Evolutionary conservation across 2,113 vertebrate species (phyloP).

Genomic region (Sterna hirundo): DNA sequence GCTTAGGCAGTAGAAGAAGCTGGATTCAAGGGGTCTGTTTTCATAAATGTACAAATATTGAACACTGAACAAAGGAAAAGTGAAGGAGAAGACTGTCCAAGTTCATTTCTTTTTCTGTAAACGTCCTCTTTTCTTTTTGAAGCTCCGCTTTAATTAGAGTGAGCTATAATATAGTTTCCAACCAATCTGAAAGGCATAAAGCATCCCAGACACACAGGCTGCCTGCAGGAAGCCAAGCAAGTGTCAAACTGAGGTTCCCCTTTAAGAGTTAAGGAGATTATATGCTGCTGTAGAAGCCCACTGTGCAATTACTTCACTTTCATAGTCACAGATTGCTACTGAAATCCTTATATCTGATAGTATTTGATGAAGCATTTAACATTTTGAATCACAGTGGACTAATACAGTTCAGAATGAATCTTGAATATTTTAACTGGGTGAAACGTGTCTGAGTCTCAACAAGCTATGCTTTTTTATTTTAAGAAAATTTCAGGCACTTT

Average conservation of each 20-base stretch:
- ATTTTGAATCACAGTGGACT: neutral
- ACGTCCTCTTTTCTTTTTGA: neutral
- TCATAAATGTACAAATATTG: neutral
- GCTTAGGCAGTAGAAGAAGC: neutral
- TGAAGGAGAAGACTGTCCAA: neutral
- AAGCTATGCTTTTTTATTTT: neutral
- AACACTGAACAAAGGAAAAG: neutral
- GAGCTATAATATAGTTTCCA: neutral
- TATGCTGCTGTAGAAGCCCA: neutral
- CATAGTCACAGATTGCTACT: neutral
- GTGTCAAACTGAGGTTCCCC: neutral
- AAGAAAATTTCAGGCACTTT: neutral
- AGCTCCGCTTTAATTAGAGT: neutral
- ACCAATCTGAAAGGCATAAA: neutral
- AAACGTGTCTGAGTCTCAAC: neutral
- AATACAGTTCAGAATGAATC: neutral
- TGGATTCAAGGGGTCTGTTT: neutral
- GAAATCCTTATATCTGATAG: neutral
- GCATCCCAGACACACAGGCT: neutral
- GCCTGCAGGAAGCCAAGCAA: neutral
- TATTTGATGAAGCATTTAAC: constrained; percentile 30
- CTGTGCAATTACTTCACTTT: neutral
- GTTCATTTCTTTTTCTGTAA: neutral
- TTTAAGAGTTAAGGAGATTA: neutral
- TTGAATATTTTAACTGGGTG: neutral